Conservation (phyloP, 2,888 invertebrate species). For the Trichacis sp. region DNA sequence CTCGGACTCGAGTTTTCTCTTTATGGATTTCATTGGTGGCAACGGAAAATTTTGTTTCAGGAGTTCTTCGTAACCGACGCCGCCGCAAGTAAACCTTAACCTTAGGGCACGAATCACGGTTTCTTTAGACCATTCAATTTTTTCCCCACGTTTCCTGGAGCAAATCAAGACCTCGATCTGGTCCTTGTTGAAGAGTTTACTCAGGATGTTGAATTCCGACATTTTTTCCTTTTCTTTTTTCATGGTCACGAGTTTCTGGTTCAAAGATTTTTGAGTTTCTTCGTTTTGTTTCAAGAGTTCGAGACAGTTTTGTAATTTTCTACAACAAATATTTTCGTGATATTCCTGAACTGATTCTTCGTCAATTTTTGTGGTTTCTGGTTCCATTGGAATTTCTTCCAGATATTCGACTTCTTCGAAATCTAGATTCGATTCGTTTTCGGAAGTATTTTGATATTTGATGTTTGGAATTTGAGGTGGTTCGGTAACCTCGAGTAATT, state of each 20-base stretch:
- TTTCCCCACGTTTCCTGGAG: background rate
- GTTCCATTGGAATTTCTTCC: too few species aligned
- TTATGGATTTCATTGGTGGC: background rate
- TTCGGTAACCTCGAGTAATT: background rate
- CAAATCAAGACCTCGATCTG: background rate
- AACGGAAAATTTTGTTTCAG: background rate
- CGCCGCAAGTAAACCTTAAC: background rate
- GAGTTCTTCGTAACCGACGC: background rate
- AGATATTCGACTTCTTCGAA: background rate
- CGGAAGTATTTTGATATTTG: background rate
- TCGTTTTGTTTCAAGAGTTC: background rate
- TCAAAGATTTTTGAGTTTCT: background rate
- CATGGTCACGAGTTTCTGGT: background rate
- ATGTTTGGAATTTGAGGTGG: too few species aligned
- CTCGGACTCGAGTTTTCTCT: background rate
- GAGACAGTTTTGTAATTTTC: background rate
- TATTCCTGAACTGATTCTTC: background rate
- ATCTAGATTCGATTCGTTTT: background rate
- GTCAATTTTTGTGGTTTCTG: background rate
- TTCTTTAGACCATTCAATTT: background rate
- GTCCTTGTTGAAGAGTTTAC: background rate
- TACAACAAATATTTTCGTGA: background rate
- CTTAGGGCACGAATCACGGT: background rate
- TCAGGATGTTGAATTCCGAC: background rate
- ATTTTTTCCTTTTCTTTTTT: background rate